Percentiles rank a stretch among this genome's conserved stretches.
Evolutionary conservation across 2,797 vertebrate species (phyloP).

Genomic region (Pangasius macronema): DNA sequence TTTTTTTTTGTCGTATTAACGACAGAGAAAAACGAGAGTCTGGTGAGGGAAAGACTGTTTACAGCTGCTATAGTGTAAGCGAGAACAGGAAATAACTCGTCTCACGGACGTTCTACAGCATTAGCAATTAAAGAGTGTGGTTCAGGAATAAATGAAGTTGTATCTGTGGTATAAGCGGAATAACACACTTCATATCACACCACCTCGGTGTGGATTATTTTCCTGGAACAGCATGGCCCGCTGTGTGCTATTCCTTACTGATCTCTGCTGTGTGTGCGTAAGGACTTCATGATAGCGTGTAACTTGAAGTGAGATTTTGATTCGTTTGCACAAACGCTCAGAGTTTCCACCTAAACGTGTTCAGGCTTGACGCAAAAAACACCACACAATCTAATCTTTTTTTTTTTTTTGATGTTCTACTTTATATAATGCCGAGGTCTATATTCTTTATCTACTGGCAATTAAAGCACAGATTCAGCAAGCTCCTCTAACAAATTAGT

Average conservation of each 20-base stretch:
- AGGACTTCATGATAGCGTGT: constrained; percentile 18
- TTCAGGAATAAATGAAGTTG: not conserved
- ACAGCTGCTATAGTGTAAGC: not conserved
- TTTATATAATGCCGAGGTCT: constrained; percentile 20
- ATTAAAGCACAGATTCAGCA: constrained; percentile 37
- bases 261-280: not conserved
- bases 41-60: not conserved
- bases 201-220: too few relatives aligned
- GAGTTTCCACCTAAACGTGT: not conserved
- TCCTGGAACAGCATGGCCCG: too few relatives aligned
- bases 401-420: not conserved
- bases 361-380: not conserved
- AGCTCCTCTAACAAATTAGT: constrained; percentile 44
- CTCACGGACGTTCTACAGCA: not conserved
- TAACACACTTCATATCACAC: not conserved
- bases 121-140: not conserved
- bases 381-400: constrained; percentile 4
- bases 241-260: not conserved
- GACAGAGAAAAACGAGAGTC: not conserved
- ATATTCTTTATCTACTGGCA: constrained; percentile 34
- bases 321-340: not conserved
- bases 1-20: not conserved
- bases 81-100: not conserved
- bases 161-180: not conserved
- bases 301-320: constrained; percentile 15